A percentile compares a stretch with the other conserved stretches of the same genome.
Evolutionary conservation across 2,888 invertebrate species (phyloP).

Genomic region (Drosophila pseudotakahashii): DNA sequence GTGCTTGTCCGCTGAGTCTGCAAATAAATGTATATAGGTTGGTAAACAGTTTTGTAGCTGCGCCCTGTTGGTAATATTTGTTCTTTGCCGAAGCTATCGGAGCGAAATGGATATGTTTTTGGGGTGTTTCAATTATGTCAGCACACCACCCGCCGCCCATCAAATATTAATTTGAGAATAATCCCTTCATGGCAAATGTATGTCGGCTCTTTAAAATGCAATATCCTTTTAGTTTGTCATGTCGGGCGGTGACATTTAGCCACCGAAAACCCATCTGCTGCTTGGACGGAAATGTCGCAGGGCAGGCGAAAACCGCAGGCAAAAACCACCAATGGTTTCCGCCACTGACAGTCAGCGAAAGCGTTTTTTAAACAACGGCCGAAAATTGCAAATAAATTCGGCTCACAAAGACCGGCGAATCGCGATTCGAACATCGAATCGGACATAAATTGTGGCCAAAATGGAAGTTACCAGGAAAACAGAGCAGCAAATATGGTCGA

Average conservation of each 20-base stretch:
- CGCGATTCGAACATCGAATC: conserved; percentile 15
- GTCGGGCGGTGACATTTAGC: conserved; percentile 35
- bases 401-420: conserved; percentile 19
- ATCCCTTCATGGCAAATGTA: conserved; percentile 25
- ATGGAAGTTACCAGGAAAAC: background rate
- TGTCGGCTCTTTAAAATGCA: conserved; percentile 27
- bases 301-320: conserved; percentile 23
- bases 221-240: conserved; percentile 24
- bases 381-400: conserved; percentile 40
- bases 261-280: conserved; percentile 28
- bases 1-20: conserved; percentile 5
- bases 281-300: conserved; percentile 25
- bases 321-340: background rate
- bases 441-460: conserved; percentile 31
- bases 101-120: conserved; percentile 21
- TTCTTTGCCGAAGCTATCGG: conserved; percentile 26
- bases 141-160: background rate
- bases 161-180: conserved; percentile 27
- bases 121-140: conserved; percentile 35
- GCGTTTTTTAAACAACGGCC: conserved; percentile 22
- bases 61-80: conserved; percentile 24
- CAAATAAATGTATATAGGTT: conserved; percentile 8
- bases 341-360: conserved; percentile 29
- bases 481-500: background rate
- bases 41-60: conserved; percentile 21